Evolutionary conservation across 1,140 invertebrate species (phyloP).

Genomic region (Laupala kohalensis): DNA sequence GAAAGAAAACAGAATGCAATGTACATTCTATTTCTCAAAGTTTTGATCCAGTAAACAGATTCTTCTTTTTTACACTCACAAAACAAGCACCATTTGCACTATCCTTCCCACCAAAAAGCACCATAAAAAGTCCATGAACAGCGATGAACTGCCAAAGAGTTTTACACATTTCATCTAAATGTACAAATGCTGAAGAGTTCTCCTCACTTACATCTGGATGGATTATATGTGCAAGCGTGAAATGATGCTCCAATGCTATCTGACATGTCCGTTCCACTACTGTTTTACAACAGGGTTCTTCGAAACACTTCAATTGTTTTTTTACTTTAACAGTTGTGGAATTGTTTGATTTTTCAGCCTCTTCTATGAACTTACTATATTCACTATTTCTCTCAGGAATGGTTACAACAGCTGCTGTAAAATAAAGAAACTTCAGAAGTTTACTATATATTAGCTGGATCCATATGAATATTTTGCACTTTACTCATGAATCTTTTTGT

Average conservation of each 20-base stretch:
- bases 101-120: background rate
- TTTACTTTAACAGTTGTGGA: background rate
- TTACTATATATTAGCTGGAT: too few relatives aligned
- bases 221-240: background rate
- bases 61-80: background rate
- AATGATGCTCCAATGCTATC: background rate
- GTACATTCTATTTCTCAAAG: background rate
- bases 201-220: background rate
- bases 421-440: background rate
- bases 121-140: background rate
- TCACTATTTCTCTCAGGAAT: background rate
- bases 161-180: background rate
- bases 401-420: background rate
- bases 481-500: too few relatives aligned
- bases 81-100: background rate
- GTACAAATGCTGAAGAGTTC: background rate
- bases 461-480: too few relatives aligned
- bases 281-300: background rate
- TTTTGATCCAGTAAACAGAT: background rate
- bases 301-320: background rate
- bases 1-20: background rate
- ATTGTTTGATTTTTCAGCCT: background rate
- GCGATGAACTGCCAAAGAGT: background rate
- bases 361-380: background rate
- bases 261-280: background rate